Conservation (phyloP, 2,797 vertebrate genomes). For the Propithecus perrieri region DNA sequence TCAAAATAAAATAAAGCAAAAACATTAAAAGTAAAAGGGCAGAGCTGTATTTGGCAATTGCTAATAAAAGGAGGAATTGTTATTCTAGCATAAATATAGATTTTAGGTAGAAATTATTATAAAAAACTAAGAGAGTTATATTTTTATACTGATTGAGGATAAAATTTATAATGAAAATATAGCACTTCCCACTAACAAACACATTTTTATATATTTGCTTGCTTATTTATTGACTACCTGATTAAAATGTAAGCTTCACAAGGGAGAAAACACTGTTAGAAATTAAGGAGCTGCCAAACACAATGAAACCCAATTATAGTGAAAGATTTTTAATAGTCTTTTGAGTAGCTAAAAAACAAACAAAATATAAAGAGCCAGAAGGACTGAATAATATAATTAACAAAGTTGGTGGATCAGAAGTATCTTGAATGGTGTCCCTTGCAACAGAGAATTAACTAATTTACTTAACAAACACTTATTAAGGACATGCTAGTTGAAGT, state of each 20-base stretch:
- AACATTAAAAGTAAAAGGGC: neutral
- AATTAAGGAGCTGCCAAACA: neutral
- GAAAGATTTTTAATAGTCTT: neutral
- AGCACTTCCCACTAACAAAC: neutral
- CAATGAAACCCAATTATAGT: neutral
- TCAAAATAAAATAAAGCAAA: conserved; percentile 9
- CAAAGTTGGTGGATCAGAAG: neutral
- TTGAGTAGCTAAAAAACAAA: neutral
- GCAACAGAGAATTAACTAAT: neutral
- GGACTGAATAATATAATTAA: neutral
- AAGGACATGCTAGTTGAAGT: neutral
- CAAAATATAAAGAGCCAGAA: neutral
- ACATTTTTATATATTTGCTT: neutral
- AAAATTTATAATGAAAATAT: conserved; percentile 19
- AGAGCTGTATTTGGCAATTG: neutral
- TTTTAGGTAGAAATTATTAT: neutral
- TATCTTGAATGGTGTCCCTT: neutral
- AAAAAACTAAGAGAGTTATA: neutral
- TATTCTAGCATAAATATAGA: neutral
- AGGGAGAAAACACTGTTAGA: neutral
- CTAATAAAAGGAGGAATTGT: neutral
- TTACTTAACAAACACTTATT: neutral
- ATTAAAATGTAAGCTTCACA: neutral
- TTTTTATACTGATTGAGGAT: neutral
- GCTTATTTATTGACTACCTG: neutral